phyloP scores from a whole-genome alignment of 2,888 invertebrate species.

The Hydrotaea cyrtoneurina region DNA sequence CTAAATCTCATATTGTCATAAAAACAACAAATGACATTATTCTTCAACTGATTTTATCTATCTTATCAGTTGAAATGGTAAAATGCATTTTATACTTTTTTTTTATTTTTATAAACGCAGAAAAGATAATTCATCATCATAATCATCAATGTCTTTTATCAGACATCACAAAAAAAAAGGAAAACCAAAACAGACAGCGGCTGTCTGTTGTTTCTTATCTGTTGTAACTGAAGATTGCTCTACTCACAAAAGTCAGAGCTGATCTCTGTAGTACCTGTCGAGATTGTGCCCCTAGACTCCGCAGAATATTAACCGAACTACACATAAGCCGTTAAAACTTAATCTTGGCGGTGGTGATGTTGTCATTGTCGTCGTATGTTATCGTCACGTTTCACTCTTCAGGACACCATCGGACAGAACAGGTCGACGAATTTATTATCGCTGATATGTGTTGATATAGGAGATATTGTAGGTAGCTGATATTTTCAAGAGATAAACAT shows the following conservation, averaged over 20 bases:
- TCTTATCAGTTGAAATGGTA: constrained; percentile 15
- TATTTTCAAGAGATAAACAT: too few species aligned
- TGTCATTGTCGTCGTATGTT: not conserved
- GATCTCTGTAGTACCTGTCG: constrained; percentile 12
- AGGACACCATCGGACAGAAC: not conserved
- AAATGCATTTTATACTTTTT: constrained; percentile 23
- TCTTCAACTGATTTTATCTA: not conserved
- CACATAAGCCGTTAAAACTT: not conserved
- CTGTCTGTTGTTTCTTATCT: constrained; percentile 4
- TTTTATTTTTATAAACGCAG: not conserved
- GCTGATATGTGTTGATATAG: not conserved
- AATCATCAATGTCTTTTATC: not conserved
- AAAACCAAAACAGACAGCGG: not conserved
- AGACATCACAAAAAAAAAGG: too few species aligned
- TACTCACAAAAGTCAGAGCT: not conserved
- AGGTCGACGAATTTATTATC: not conserved
- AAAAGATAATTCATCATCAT: constrained; percentile 9
- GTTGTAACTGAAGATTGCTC: constrained; percentile 16
- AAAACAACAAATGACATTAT: not conserved
- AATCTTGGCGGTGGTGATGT: not conserved
- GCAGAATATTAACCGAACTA: not conserved
- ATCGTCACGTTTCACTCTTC: not conserved
- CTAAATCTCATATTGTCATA: not conserved
- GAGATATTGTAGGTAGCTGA: not conserved
- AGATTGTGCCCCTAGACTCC: constrained; percentile 5